A percentile compares a stretch with the other conserved stretches of the same genome.
Evolutionary conservation across 2,888 invertebrate species (phyloP).

Genomic region (Coleophora deauratella): DNA sequence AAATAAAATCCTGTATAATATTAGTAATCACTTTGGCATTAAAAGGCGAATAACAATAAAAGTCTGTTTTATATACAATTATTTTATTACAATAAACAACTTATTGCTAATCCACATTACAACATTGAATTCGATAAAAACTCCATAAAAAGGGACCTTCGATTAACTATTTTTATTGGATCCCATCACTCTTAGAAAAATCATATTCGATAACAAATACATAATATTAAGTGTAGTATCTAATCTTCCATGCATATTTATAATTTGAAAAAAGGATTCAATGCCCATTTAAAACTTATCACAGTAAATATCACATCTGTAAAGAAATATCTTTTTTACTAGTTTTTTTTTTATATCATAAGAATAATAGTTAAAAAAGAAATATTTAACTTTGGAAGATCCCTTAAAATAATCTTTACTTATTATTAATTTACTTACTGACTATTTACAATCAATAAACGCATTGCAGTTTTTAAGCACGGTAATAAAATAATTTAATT

Average conservation of each 20-base stretch:
- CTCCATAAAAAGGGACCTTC: slow-evolving; percentile 29
- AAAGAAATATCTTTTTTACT: slow-evolving; percentile 21
- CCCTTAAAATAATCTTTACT: slow-evolving; percentile 15
- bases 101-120: slow-evolving; percentile 22
- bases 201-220: not conserved
- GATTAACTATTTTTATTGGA: slow-evolving; percentile 2
- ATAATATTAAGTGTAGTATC: not conserved
- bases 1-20: too few relatives aligned
- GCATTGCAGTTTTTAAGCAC: too few relatives aligned
- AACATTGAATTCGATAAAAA: slow-evolving; percentile 20
- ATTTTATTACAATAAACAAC: slow-evolving; percentile 25
- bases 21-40: too few relatives aligned
- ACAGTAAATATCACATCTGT: slow-evolving; percentile 54
- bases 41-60: too few relatives aligned
- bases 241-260: slow-evolving; percentile 1
- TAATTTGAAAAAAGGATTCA: slow-evolving; percentile 10
- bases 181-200: not conserved
- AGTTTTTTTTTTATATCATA: too few relatives aligned
- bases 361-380: slow-evolving; percentile 2
- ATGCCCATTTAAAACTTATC: slow-evolving; percentile 36
- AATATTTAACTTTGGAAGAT: slow-evolving; percentile 21
- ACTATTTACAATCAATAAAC: too few relatives aligned
- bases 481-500: too few relatives aligned
- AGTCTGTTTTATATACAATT: slow-evolving; percentile 10
- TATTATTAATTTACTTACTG: too few relatives aligned